Evolutionary conservation across 2,888 invertebrate genomes (phyloP).

Genomic region (Incurvaria masculella): DNA sequence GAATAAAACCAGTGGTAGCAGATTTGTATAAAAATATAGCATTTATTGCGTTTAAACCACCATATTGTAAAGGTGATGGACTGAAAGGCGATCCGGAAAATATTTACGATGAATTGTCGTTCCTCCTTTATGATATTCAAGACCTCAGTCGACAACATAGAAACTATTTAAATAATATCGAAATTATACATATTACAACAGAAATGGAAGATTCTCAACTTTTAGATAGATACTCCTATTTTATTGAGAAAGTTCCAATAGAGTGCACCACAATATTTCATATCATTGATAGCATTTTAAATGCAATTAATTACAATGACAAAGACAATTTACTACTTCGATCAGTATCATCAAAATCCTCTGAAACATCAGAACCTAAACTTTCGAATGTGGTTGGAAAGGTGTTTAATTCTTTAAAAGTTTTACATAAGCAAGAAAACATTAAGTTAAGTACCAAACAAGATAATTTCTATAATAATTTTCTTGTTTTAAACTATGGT

Average conservation of each 20-base stretch:
- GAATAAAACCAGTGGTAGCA: conserved; percentile 28
- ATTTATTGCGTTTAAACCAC: conserved; percentile 40
- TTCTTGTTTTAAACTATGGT: conserved; percentile 35
- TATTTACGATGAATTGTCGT: conserved; percentile 51
- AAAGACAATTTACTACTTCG: too few relatives aligned
- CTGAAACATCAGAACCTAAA: too few relatives aligned
- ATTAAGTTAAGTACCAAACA: too few relatives aligned
- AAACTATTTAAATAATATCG: conserved; percentile 46
- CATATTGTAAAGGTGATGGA: conserved; percentile 30
- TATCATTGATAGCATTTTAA: conserved; percentile 33
- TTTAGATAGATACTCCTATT: conserved; percentile 23
- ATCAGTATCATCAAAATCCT: too few relatives aligned
- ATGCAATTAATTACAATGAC: conserved; percentile 31
- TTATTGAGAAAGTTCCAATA: conserved; percentile 29
- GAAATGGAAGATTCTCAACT: conserved; percentile 19
- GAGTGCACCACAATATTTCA: conserved; percentile 38
- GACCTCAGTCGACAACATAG: conserved; percentile 47
- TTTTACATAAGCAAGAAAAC: too few relatives aligned
- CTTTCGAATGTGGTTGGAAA: too few relatives aligned
- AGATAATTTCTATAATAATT: conserved; percentile 18
- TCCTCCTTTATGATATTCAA: conserved; percentile 50
- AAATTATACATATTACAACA: conserved; percentile 31
- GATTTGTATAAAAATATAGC: conserved; percentile 39
- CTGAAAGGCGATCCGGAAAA: conserved; percentile 33
- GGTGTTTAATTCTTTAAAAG: too few relatives aligned